Evolutionary conservation across 2,113 vertebrate species (phyloP).

Genomic region (Silurus meridionalis): DNA sequence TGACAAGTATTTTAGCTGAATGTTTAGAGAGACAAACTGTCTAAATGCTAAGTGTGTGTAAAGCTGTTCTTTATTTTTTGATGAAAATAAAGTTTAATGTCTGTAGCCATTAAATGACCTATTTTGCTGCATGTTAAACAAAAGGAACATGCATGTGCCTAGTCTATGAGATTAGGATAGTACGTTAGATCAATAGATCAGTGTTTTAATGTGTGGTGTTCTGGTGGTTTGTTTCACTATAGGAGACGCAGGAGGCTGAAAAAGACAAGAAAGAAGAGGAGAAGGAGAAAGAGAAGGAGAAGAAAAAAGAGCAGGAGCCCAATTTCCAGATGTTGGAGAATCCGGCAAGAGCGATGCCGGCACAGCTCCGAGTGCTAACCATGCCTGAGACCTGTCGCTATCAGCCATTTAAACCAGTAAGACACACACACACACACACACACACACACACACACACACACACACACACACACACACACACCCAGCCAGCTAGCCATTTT

Average conservation of each 20-base stretch:
- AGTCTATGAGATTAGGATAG: no score
- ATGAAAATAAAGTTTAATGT: no score
- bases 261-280: conserved; percentile 83
- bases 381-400: conserved; percentile 95
- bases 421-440: not conserved
- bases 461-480: not conserved
- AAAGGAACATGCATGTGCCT: no score
- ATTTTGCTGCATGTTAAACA: no score
- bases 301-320: conserved; percentile 96
- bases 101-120: no score
- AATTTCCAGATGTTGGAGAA: conserved; percentile 95
- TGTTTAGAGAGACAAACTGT: no score
- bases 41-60: no score
- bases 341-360: conserved; percentile 94
- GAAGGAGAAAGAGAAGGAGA: conserved; percentile 81
- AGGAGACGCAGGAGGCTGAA: conserved; percentile 93
- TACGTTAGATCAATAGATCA: no score
- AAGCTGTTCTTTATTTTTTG: no score
- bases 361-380: conserved; percentile 93
- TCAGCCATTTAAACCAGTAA: conserved; percentile 91
- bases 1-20: no score
- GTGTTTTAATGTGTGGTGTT: not conserved
- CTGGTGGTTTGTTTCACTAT: conserved; percentile 59
- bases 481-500: not conserved
- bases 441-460: not conserved